phyloP scores from a whole-genome alignment of 2,113 vertebrate species.

The Ciconia maguari region DNA sequence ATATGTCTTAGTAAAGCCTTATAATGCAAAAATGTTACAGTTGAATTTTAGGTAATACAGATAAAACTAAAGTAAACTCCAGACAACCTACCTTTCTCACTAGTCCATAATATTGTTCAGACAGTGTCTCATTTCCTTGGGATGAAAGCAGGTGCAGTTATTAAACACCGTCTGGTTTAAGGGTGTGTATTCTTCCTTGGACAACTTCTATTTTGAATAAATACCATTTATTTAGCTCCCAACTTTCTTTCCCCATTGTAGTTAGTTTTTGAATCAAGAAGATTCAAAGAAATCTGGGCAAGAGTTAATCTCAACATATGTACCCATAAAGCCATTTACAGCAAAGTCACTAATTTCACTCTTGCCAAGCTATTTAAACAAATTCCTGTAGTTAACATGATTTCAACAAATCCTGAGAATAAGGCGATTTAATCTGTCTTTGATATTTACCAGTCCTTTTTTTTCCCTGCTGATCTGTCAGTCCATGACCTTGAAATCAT shows the following conservation, averaged over 20 bases:
- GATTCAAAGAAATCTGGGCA: background rate
- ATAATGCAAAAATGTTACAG: background rate
- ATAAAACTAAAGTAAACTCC: background rate
- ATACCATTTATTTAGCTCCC: background rate
- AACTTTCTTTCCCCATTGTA: background rate
- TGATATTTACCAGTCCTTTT: constrained; percentile 28
- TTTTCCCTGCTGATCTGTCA: background rate
- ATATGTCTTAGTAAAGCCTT: background rate
- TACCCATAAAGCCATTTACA: background rate
- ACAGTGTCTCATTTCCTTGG: background rate
- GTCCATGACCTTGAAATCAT: constrained; percentile 52
- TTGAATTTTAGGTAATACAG: background rate
- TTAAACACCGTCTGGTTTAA: background rate
- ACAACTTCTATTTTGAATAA: background rate
- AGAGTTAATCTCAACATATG: background rate
- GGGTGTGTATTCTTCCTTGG: background rate
- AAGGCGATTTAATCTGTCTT: background rate
- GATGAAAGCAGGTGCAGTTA: background rate
- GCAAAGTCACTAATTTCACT: background rate
- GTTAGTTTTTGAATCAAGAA: background rate
- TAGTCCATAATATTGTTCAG: background rate
- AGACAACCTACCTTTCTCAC: background rate
- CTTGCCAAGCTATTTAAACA: constrained; percentile 37
- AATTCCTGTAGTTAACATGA: background rate
- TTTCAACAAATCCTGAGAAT: constrained; percentile 51